Evolutionary conservation across 2,888 invertebrate genomes (phyloP), one percentile per base, ranked within the genome.

Genomic region (Branchellion lobata): DNA sequence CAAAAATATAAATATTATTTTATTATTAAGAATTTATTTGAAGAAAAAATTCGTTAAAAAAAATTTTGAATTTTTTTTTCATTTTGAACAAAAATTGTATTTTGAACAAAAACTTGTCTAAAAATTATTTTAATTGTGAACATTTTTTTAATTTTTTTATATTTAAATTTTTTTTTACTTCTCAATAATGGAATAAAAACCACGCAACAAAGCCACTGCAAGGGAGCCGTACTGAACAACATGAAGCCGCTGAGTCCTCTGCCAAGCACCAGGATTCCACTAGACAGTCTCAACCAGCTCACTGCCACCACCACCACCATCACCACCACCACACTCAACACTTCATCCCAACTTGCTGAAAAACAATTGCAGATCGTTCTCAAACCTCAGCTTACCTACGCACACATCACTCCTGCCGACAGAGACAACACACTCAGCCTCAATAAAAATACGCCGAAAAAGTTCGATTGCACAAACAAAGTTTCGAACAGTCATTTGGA

Each of bases 351-450:
- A 14, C 14, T 18, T 5, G 21, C 8, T n/a, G n/a, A 57, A 5
- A 8, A 8, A 57, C 61, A 57, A 57, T n/a, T 57, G 24, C 61
- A 57, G 24, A 57, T 57, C 21, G 14, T 57, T 57, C 61, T 57
- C 24, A 57, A 57, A n/a, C 61, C 61, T 14, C 61, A 57, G 21
- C 61, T 57, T n/a, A 57, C 61, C 61, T 57, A 57, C 61, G 24
- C 24, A 24, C 61, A 57, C 21, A n/a, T n/a, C n/a, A n/a, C n/a
- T n/a, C n/a, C n/a, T n/a, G 24, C 21, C 8, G 21, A 18, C 21
- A n/a, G 21, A 3, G n/a, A 57, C 61, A 57, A 57, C n/a, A 8
- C 5, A 3, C n/a, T 5, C 5, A 57, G 3, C 61, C 8, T 24
- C 21, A 57, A 18, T n/a, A 57, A 57, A 3, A 18, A 57, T 18